Evolutionary conservation across 2,113 vertebrate species (phyloP), one percentile per base, ranked within the genome.

Genomic region (Oostethus manadensis): DNA sequence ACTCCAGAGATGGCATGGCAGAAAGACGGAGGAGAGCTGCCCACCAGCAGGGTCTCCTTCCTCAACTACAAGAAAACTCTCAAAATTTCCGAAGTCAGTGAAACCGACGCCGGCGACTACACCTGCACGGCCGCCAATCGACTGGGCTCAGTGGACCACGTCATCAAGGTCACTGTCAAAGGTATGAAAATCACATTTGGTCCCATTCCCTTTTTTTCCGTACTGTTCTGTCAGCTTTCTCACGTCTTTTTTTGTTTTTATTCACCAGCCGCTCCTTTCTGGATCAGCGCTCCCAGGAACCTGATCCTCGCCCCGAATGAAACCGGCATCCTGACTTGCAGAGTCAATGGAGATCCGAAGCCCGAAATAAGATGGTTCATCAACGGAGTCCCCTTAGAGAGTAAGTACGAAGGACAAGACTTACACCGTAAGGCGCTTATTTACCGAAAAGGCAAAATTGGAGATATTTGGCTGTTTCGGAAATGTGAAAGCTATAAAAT

Each of bases 221-320:
- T 26, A 6, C 43, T 16, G 16, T 22, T 17, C 29, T 33, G 29
- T 60, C 7, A 23, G 33, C 43, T 23, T 17, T 54, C 16, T 58
- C 1, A 0, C 23, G 18, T 33, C 29, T 13, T 18, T 8, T 62
- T 55, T 13, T n/a, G n/a, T n/a, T n/a, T 54, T 56, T 6, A n/a
- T 60, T 18, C 18, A 56, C 18, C 72, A 99, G 96, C 96, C 72
- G 90, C 95, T 68, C 96, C 96, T 2, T 99, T 94, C 80, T 99
- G 96, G 96, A 92, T 98, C 80, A 92, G 90, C 42, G 88, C 90
- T 60, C 96, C 96, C 62, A 90, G 88, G 72, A 98, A 99, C 78
- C 90, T 99, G 70, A 92, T 99, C 56, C 85, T 99, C 18, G 97
- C 96, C 58, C 95, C 96, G 7, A 94, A 94, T 81, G 95, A 99